Percentiles rank a stretch among this genome's conserved stretches.
phyloP scores from a whole-genome alignment of 1,140 invertebrate species.

The Teleogryllus occipitalis region DNA sequence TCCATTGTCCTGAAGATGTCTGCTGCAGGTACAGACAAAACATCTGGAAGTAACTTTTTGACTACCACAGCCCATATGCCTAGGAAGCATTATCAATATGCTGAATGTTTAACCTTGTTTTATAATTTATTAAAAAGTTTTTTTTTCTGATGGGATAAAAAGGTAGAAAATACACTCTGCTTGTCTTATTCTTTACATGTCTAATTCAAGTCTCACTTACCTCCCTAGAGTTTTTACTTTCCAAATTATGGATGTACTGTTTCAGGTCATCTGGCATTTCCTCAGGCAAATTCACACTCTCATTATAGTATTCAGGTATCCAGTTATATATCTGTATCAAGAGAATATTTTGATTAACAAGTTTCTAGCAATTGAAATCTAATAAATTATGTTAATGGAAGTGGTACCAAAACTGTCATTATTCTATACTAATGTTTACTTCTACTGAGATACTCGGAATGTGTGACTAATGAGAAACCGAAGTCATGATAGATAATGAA shows the following conservation, averaged over 20 bases:
- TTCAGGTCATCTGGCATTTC: slow-evolving; percentile 58
- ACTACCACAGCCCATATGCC: too few species aligned
- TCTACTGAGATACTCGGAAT: too few species aligned
- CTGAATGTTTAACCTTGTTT: too few species aligned
- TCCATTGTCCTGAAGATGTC: too few species aligned
- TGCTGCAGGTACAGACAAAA: too few species aligned
- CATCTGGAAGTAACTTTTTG: too few species aligned
- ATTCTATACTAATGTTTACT: too few species aligned
- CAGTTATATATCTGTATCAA: slow-evolving; percentile 60
- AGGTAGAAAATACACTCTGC: not conserved
- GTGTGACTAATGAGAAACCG: too few species aligned
- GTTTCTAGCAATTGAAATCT: not conserved
- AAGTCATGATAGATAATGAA: too few species aligned
- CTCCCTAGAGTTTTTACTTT: slow-evolving; percentile 29
- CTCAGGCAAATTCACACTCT: slow-evolving; percentile 46
- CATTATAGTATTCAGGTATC: slow-evolving; percentile 61
- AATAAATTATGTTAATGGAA: not conserved
- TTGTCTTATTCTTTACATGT: not conserved
- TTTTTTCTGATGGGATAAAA: not conserved
- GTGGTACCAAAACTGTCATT: too few species aligned
- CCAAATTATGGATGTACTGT: slow-evolving; percentile 46
- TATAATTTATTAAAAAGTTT: too few species aligned
- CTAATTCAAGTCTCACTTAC: not conserved
- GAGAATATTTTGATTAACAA: not conserved
- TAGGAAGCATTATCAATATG: too few species aligned